Percentiles rank a stretch among this genome's conserved stretches.
Evolutionary conservation across 1,140 invertebrate species (phyloP).

Genomic region (Macrocentrus cingulum): DNA sequence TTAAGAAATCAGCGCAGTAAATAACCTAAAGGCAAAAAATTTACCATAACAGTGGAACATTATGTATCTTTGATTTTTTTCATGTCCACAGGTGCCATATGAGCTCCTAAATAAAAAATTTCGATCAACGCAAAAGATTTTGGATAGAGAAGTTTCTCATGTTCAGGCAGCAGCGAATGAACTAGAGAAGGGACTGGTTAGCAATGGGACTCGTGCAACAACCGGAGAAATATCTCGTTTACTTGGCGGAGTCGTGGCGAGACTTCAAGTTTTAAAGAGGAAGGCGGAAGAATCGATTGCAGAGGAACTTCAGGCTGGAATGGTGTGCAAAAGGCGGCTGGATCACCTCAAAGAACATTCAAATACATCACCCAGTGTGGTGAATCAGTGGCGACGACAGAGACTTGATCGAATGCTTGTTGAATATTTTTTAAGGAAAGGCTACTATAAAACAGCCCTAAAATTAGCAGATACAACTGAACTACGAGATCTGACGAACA

Average conservation of each 20-base stretch:
- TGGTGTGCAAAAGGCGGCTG: constrained; percentile 84
- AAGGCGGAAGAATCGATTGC: constrained; percentile 91
- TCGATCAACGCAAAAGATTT: constrained; percentile 87
- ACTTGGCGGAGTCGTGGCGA: constrained; percentile 86
- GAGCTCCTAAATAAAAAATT: constrained; percentile 98
- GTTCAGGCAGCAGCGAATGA: constrained; percentile 78
- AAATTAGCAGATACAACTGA: constrained; percentile 80
- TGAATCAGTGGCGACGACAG: constrained; percentile 83
- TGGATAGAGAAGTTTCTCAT: constrained; percentile 91
- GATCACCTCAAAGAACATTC: constrained; percentile 88
- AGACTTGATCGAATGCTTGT: constrained; percentile 93
- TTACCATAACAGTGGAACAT: too few relatives aligned
- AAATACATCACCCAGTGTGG: constrained; percentile 57
- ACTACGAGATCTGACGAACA: constrained; percentile 89
- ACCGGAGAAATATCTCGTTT: constrained; percentile 75
- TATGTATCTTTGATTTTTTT: constrained; percentile 31
- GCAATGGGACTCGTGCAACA: constrained; percentile 60
- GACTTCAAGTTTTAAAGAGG: constrained; percentile 85
- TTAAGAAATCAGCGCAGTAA: constrained; percentile 13
- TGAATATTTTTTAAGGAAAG: constrained; percentile 93
- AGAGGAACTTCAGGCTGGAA: constrained; percentile 86
- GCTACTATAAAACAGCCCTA: constrained; percentile 92
- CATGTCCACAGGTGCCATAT: constrained; percentile 83
- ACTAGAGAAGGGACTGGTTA: constrained; percentile 73
- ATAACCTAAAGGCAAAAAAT: too few relatives aligned